Evolutionary conservation across 2,797 vertebrate genomes (phyloP).

Genomic region (Echiichthys vipera): DNA sequence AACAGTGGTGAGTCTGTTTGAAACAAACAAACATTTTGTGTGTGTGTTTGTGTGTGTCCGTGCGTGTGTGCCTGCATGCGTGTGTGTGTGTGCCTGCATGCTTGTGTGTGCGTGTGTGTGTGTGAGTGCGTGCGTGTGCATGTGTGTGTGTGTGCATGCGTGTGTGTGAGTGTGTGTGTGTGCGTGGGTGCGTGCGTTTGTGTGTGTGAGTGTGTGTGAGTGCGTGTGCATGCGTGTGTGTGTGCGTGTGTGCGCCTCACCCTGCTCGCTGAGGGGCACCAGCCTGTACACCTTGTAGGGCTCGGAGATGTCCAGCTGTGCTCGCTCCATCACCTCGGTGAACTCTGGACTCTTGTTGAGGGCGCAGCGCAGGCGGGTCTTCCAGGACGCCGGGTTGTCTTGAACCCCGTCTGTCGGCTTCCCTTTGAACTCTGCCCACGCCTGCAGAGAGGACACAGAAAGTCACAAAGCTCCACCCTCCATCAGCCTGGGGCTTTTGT

Average conservation of each 20-base stretch:
- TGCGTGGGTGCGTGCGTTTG: too few relatives aligned
- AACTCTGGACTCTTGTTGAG: constrained; percentile 94
- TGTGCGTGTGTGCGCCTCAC: constrained; percentile 54
- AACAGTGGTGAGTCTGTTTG: too few relatives aligned
- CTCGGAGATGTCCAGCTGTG: constrained; percentile 90
- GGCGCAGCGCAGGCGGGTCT: constrained; percentile 93
- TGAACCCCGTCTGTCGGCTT: constrained; percentile 77
- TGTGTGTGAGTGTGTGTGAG: neutral
- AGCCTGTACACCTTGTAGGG: constrained; percentile 94
- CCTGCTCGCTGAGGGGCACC: constrained; percentile 84
- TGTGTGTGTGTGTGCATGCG: too few relatives aligned
- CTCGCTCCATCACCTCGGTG: constrained; percentile 82
- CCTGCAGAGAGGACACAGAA: constrained; percentile 73
- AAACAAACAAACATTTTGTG: too few relatives aligned
- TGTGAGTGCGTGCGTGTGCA: too few relatives aligned
- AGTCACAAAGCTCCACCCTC: too few relatives aligned
- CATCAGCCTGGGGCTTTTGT: too few relatives aligned
- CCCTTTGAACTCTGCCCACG: constrained; percentile 91
- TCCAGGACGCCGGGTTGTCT: constrained; percentile 88
- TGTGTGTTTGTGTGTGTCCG: neutral
- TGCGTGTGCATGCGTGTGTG: too few relatives aligned
- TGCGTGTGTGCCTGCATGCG: too few relatives aligned
- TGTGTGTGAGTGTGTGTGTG: too few relatives aligned
- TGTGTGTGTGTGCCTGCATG: too few relatives aligned
- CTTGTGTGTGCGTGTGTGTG: too few relatives aligned